Evolutionary conservation across 2,113 vertebrate genomes (phyloP).

Genomic region (Ictalurus furcatus): DNA sequence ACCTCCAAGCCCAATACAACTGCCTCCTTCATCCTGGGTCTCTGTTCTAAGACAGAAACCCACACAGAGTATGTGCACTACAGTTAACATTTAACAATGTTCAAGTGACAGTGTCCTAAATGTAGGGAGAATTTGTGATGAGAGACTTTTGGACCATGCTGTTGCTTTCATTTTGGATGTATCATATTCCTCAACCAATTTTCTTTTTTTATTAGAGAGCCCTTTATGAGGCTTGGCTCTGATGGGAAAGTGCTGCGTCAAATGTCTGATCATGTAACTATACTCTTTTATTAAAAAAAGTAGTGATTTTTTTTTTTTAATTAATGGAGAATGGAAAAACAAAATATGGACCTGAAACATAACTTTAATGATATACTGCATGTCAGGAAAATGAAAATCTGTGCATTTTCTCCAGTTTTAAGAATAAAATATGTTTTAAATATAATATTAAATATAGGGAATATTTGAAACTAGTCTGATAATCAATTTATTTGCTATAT

Average conservation of each 20-base stretch:
- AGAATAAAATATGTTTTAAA: background rate
- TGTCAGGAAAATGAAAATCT: background rate
- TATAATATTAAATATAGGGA: background rate
- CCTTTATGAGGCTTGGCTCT: background rate
- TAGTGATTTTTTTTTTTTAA: too few species aligned
- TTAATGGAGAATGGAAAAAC: background rate
- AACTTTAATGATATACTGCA: background rate
- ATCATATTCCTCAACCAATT: background rate
- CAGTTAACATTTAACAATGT: background rate
- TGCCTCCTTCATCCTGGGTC: slow-evolving; percentile 45
- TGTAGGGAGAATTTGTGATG: background rate
- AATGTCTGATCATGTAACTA: slow-evolving; percentile 16
- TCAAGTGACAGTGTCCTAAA: background rate
- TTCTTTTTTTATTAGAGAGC: background rate
- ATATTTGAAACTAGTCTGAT: background rate
- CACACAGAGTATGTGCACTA: slow-evolving; percentile 47
- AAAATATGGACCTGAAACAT: background rate
- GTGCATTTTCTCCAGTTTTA: background rate
- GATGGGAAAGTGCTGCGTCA: background rate
- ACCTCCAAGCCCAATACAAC: slow-evolving; percentile 36
- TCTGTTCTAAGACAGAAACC: slow-evolving; percentile 54
- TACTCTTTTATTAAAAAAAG: background rate
- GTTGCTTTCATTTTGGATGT: background rate
- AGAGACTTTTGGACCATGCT: background rate
- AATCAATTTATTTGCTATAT: background rate